A percentile compares a stretch with the other conserved stretches of the same genome.
phyloP scores from a whole-genome alignment of 2,888 invertebrate genomes.

The Heliconius ismenius region DNA sequence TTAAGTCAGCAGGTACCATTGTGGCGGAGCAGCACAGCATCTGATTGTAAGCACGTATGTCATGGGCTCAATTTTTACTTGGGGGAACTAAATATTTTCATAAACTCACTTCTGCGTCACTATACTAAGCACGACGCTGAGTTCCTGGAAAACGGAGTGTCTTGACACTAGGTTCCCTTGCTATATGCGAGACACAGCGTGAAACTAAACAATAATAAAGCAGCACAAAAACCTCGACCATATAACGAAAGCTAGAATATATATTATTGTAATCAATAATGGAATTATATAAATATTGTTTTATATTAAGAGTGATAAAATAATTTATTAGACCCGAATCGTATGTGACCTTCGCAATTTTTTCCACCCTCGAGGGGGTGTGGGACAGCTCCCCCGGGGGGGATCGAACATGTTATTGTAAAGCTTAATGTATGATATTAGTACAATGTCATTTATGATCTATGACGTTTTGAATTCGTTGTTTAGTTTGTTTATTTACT shows the following conservation, averaged over 20 bases:
- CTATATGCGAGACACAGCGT: too few species aligned
- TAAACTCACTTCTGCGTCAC: background rate
- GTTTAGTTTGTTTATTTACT: background rate
- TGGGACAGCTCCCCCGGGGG: background rate
- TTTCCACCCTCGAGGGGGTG: constrained; percentile 4
- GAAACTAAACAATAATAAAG: background rate
- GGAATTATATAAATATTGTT: background rate
- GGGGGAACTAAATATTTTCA: background rate
- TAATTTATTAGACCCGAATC: constrained; percentile 10
- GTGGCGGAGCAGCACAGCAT: too few species aligned
- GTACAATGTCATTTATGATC: constrained; percentile 5
- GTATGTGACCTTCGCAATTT: constrained; percentile 5
- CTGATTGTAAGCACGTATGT: too few species aligned
- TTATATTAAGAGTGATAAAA: constrained; percentile 2
- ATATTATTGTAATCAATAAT: background rate
- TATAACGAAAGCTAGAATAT: background rate
- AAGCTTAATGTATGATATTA: constrained; percentile 18
- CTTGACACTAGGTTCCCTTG: background rate
- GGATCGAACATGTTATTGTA: constrained; percentile 15
- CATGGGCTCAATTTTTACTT: too few species aligned
- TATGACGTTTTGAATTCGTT: background rate
- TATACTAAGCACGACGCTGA: background rate
- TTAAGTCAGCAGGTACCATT: too few species aligned
- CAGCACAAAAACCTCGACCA: background rate
- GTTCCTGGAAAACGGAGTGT: background rate